phyloP scores from a whole-genome alignment of 1,140 invertebrate genomes.

The Ceratina japonica region DNA sequence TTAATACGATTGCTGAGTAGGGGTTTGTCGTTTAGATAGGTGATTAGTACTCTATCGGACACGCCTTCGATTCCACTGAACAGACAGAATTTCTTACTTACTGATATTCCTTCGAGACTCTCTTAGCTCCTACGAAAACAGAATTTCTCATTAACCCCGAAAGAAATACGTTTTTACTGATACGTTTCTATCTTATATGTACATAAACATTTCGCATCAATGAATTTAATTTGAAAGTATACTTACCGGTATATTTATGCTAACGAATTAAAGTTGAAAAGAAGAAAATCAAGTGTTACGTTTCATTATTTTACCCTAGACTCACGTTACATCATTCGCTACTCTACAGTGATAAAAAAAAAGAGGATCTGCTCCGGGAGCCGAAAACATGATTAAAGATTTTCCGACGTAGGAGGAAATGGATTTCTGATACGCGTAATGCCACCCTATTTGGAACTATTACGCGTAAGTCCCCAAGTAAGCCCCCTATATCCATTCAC shows the following conservation, averaged over 20 bases:
- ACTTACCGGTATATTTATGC: too few relatives aligned
- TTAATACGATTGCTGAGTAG: constrained; percentile 52
- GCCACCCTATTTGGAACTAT: constrained; percentile 76
- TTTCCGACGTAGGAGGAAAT: constrained; percentile 70
- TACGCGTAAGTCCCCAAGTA: constrained; percentile 71
- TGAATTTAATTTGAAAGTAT: neutral
- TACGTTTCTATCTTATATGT: too few relatives aligned
- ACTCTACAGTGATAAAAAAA: constrained; percentile 38
- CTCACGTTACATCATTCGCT: constrained; percentile 38
- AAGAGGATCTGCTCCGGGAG: constrained; percentile 43
- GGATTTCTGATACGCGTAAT: constrained; percentile 75
- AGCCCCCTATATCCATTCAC: constrained; percentile 69
- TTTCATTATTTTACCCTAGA: constrained; percentile 18
- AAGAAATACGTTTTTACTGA: neutral
- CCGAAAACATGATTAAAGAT: constrained; percentile 75
- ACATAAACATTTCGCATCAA: too few relatives aligned
- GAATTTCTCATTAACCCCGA: neutral
- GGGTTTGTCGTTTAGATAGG: constrained; percentile 62
- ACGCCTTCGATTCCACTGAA: constrained; percentile 51
- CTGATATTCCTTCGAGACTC: constrained; percentile 2
- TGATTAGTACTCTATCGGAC: constrained; percentile 65
- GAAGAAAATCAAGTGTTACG: too few relatives aligned
- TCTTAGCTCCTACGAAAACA: neutral
- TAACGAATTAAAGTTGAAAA: too few relatives aligned
- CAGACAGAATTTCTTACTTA: constrained; percentile 52